Percentiles rank a stretch among this genome's conserved stretches.
phyloP scores from a whole-genome alignment of 2,888 invertebrate genomes.

The Pherbina coryleti region DNA sequence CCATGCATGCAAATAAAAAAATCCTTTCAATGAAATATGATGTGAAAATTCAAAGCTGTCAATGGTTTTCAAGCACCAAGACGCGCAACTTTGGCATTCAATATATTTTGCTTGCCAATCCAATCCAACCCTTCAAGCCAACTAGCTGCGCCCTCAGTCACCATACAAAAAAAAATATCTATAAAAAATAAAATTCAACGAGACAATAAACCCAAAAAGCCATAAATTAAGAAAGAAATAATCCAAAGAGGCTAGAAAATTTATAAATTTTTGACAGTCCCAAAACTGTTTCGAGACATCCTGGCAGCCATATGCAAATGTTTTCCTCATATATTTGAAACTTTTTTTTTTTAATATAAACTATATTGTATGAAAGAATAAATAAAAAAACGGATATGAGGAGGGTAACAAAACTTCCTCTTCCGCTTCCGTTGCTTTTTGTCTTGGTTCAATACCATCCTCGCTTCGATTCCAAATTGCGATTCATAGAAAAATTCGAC shows the following conservation, averaged over 20 bases:
- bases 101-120: conserved; percentile 9
- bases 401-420: conserved; percentile 32
- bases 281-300: conserved; percentile 31
- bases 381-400: conserved; percentile 8
- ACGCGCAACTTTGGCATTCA: conserved; percentile 19
- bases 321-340: background rate
- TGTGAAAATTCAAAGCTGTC: conserved; percentile 41
- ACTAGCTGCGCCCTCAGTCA: background rate
- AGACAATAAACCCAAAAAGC: background rate
- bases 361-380: background rate
- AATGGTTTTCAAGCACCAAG: conserved; percentile 18
- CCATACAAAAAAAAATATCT: background rate
- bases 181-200: background rate
- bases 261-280: conserved; percentile 34
- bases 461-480: conserved; percentile 20
- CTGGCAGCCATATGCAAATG: conserved; percentile 38
- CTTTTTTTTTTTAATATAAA: background rate
- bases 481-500: conserved; percentile 27
- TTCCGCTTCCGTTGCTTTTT: conserved; percentile 22
- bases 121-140: background rate
- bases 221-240: conserved; percentile 30
- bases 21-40: conserved; percentile 36
- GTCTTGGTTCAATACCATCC: conserved; percentile 5
- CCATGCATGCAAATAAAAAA: conserved; percentile 13
- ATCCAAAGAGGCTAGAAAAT: conserved; percentile 29